Evolutionary conservation across 2,888 invertebrate genomes (phyloP).

Genomic region (Euplexia lucipara): DNA sequence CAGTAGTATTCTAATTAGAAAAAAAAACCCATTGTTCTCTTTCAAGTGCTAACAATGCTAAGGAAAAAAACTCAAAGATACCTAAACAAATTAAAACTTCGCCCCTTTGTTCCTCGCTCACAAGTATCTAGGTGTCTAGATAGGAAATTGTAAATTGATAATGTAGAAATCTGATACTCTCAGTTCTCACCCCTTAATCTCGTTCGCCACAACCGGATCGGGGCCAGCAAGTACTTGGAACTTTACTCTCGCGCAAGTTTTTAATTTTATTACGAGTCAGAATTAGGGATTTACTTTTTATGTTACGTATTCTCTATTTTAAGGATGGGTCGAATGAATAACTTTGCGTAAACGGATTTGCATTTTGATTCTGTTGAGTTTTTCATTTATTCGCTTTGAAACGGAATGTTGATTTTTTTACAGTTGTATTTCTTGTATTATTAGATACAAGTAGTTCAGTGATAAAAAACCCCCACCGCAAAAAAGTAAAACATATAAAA

Average conservation of each 20-base stretch:
- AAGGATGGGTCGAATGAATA: conserved; percentile 71
- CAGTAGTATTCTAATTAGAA: conserved; percentile 3
- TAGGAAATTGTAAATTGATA: conserved; percentile 77
- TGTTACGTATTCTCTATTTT: conserved; percentile 72
- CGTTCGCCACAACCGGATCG: conserved; percentile 62
- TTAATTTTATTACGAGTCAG: conserved; percentile 80
- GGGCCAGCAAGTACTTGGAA: conserved; percentile 68
- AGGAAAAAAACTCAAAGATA: conserved; percentile 27
- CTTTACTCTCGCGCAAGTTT: conserved; percentile 76
- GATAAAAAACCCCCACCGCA: too few species aligned
- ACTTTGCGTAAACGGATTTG: conserved; percentile 75
- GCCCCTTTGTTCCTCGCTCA: conserved; percentile 51
- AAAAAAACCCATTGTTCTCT: conserved; percentile 27
- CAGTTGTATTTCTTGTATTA: background rate
- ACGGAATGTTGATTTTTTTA: conserved; percentile 6
- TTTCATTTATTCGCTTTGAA: conserved; percentile 21
- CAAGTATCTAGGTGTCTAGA: conserved; percentile 62
- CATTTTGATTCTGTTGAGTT: conserved; percentile 63
- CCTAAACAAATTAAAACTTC: conserved; percentile 58
- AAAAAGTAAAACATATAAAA: too few species aligned
- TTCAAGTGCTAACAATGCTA: conserved; percentile 18
- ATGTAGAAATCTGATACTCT: conserved; percentile 71
- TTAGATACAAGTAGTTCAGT: too few species aligned
- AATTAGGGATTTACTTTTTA: conserved; percentile 73
- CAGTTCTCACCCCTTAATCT: conserved; percentile 61